Evolutionary conservation across 2,888 invertebrate genomes (phyloP), one percentile per base, ranked within the genome.

Genomic region (Ochropleura leucogaster): DNA sequence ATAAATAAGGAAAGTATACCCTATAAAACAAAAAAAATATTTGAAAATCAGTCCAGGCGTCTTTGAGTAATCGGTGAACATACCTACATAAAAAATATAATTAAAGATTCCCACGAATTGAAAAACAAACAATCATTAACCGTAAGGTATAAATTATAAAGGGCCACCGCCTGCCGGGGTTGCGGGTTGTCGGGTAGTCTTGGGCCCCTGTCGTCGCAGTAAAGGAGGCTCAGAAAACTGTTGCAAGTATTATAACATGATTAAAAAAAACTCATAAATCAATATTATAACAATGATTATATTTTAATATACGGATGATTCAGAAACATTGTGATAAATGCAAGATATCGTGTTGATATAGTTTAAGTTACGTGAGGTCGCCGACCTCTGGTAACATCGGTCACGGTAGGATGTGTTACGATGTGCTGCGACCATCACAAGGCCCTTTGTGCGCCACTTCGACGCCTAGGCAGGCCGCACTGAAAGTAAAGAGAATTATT

Each of bases 401-500:
- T 1, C 44, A n/a, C n/a, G 7, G 4, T n/a, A 44, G n/a, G 12
- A n/a, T n/a, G 3, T 8, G 8, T n/a, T 30, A 53, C 0, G 3
- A 30, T 3, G 0, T 0, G 4, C 0, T 3, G 8, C 57, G 0
- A 12, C 47, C 47, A 2, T 14, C 9, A 42, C 75, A 75, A 12
- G 0, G 0, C 18, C 75, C 79, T 2, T 18, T 30, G 30, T 46
- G 3, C 14, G 0, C 14, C 2, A 64, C 2, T 40, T 40, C 0
- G 9, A 2, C 51, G 14, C 64, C 46, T 0, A 20, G 64, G 18
- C 73, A 73, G 14, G 0, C 0, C 75, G 63, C 2, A 0, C 73
- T 73, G 51, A 20, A 73, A 73, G 30, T 12, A 49, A 72, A 49
- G 3, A 51, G 14, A 75, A n/a, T 6, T 44, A 8, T 8, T 8